Percentiles rank a stretch among this genome's conserved stretches.
Evolutionary conservation across 23 tunicate genomes (phyloP).

Genomic region (Phallusia fumigata): DNA sequence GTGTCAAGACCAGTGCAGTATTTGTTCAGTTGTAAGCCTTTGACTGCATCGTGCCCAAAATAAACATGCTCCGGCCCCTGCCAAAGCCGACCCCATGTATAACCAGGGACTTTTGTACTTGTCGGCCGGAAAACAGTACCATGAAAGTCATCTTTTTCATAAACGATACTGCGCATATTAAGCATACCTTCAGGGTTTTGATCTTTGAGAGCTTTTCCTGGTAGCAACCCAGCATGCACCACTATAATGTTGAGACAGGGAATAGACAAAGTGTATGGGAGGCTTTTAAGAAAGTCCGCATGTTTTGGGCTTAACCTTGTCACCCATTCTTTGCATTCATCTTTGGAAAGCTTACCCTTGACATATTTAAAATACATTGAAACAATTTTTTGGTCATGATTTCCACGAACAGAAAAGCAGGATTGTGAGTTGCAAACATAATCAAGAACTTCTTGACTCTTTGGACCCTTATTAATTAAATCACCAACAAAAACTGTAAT

Average conservation of each 20-base stretch:
- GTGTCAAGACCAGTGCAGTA: constrained; percentile 85
- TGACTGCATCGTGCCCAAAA: constrained; percentile 90
- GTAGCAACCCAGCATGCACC: constrained; percentile 86
- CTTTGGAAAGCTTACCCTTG: not conserved
- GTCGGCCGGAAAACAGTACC: constrained; percentile 38
- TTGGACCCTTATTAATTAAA: constrained; percentile 92
- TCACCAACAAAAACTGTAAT: constrained; percentile 86
- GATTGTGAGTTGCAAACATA: constrained; percentile 29
- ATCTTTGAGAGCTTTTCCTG: constrained; percentile 36
- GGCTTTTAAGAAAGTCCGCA: constrained; percentile 41
- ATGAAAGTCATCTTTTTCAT: constrained; percentile 56
- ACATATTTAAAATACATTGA: constrained; percentile 16
- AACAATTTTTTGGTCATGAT: constrained; percentile 90
- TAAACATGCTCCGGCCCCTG: constrained; percentile 78
- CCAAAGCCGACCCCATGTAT: constrained; percentile 76
- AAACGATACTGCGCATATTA: constrained; percentile 64
- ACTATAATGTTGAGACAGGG: constrained; percentile 55
- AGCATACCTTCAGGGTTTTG: constrained; percentile 68
- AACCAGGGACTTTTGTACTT: constrained; percentile 28
- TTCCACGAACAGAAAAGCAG: constrained; percentile 66
- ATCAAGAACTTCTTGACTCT: constrained; percentile 52
- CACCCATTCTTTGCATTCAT: constrained; percentile 41
- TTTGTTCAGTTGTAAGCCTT: constrained; percentile 44
- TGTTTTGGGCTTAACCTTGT: constrained; percentile 20
- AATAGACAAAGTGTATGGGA: constrained; percentile 79